Evolutionary conservation across 2,888 invertebrate genomes (phyloP), one percentile per base, ranked within the genome.

Genomic region (Drosophila kanekoi): DNA sequence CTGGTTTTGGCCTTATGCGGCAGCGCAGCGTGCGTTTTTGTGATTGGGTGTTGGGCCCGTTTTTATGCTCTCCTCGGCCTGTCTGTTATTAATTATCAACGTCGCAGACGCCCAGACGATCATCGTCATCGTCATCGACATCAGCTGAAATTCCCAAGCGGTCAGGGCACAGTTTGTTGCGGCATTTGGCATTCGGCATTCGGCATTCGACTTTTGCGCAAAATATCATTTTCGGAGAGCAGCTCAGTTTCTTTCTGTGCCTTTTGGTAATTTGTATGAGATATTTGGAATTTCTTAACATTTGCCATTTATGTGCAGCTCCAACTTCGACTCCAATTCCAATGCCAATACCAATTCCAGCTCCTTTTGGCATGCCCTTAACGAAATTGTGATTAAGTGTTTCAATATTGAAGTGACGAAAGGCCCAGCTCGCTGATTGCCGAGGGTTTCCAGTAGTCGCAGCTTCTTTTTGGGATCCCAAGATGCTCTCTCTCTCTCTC

Each of bases 361-460:
- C 54, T 60, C 33, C 54, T 51, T 28, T 28, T 58, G 66, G 66
- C 71, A 64, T 82, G 83, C 78, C 86, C 83, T 83, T 80, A 83
- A 76, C 82, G 72, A 85, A 87, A 83, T 86, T 83, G 85, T 86
- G 86, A 87, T 87, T 86, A 87, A 86, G 88, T 86, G 86, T 86
- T 87, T 86, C 86, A 87, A 83, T 87, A 83, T 83, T 77, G 71
- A 86, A 80, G 86, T 87, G 88, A 86, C 84, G 86, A 86, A 87
- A 87, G 88, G 70, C 62, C 68, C 74, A 64, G 56, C 75, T 59
- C 37, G 44, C 53, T 76, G 72, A 65, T 77, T 77, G 73, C 66
- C 70, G 49, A 13, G 11, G 41, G 23, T 28, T 23, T 23, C 23
- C 23, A 23, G 23, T 5, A 23, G 23, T 1, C 5, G 23, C 5